phyloP scores from a whole-genome alignment of 1,140 invertebrate genomes.

The Drosophila pandora region DNA sequence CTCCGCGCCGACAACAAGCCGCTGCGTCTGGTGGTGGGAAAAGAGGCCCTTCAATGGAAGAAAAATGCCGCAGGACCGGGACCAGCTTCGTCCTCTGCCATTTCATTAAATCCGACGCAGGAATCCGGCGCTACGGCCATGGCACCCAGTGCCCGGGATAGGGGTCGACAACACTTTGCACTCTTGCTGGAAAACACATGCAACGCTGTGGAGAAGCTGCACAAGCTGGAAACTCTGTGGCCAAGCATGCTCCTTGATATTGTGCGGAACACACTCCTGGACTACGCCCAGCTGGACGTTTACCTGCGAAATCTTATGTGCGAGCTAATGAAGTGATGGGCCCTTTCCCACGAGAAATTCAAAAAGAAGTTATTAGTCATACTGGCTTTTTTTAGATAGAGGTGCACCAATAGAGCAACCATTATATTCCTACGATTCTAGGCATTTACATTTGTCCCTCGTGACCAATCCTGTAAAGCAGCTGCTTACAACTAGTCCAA shows the following conservation, averaged over 20 bases:
- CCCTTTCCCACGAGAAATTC: neutral
- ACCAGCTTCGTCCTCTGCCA: neutral
- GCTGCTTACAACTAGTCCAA: constrained; percentile 69
- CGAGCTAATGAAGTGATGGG: constrained; percentile 74
- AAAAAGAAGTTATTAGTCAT: constrained; percentile 46
- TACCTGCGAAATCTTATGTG: constrained; percentile 88
- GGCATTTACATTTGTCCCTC: constrained; percentile 61
- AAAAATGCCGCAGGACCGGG: constrained; percentile 54
- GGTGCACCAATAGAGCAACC: constrained; percentile 42
- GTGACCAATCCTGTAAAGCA: constrained; percentile 66
- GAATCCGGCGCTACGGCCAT: constrained; percentile 34
- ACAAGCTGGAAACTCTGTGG: constrained; percentile 89
- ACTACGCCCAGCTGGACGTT: constrained; percentile 90
- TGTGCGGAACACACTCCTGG: constrained; percentile 89
- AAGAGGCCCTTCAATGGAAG: constrained; percentile 93
- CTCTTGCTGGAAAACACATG: constrained; percentile 88
- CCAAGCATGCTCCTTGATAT: constrained; percentile 89
- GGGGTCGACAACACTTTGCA: constrained; percentile 88
- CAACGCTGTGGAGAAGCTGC: constrained; percentile 89
- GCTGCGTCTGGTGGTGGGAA: constrained; percentile 91
- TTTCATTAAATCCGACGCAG: constrained; percentile 7
- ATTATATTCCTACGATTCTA: constrained; percentile 65
- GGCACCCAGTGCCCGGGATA: constrained; percentile 85
- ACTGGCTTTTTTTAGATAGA: constrained; percentile 60
- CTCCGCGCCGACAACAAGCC: constrained; percentile 88